Evolutionary conservation across 2,797 vertebrate species (phyloP).

Genomic region (Arctocebus calabarensis): DNA sequence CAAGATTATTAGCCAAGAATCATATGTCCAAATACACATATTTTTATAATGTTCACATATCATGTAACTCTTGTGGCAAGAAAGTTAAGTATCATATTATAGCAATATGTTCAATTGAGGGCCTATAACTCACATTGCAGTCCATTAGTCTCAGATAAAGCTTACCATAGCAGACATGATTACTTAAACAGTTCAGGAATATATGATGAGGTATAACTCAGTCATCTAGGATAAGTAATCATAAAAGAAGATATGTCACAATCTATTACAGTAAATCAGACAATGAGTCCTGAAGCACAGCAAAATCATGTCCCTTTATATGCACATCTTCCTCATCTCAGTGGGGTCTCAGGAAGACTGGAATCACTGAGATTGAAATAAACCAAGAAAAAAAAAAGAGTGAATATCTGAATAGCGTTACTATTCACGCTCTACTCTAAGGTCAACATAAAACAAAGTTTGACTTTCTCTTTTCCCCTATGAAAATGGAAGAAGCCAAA

Average conservation of each 20-base stretch:
- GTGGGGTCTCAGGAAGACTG: not conserved
- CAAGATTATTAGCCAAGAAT: constrained; percentile 53
- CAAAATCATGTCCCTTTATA: constrained; percentile 21
- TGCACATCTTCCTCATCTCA: not conserved
- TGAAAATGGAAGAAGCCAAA: constrained; percentile 70
- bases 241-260: constrained; percentile 56
- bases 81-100: constrained; percentile 63
- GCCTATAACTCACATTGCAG: constrained; percentile 57
- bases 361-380: not conserved
- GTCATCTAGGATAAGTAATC: constrained; percentile 45
- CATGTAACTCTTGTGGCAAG: constrained; percentile 54
- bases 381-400: not conserved
- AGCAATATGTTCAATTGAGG: not conserved
- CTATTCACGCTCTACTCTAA: constrained; percentile 15
- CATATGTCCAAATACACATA: not conserved
- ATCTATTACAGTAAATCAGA: constrained; percentile 35
- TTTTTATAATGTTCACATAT: constrained; percentile 55
- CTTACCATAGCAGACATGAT: constrained; percentile 62
- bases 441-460: constrained; percentile 38
- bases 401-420: constrained; percentile 14
- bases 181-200: constrained; percentile 68
- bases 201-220: constrained; percentile 63
- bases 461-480: constrained; percentile 51
- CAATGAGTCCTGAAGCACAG: not conserved
- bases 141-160: constrained; percentile 70